Conservation (phyloP, 2,113 vertebrate genomes). For the Pygoscelis adeliae region DNA sequence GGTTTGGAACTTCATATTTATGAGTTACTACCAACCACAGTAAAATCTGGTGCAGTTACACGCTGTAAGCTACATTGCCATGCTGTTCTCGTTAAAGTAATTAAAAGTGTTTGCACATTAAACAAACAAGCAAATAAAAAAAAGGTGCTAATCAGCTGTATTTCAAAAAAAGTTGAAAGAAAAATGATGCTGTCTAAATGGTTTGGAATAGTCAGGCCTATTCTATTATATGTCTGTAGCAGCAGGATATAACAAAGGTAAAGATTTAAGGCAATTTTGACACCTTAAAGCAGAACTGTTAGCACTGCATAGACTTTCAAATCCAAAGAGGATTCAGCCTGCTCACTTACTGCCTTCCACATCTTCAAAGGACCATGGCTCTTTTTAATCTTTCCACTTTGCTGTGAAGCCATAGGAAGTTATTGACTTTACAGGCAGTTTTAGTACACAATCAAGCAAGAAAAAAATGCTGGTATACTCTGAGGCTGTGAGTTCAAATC, state of each 20-base stretch:
- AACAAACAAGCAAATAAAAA: background rate
- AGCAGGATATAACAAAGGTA: slow-evolving; percentile 71
- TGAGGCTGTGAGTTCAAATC: slow-evolving; percentile 72
- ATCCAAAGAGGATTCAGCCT: slow-evolving; percentile 77
- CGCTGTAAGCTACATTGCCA: background rate
- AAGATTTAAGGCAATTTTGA: slow-evolving; percentile 80
- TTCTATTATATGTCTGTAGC: slow-evolving; percentile 46
- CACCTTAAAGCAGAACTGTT: slow-evolving; percentile 71
- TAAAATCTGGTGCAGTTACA: background rate
- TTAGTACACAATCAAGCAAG: slow-evolving; percentile 68
- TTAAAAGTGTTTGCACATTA: slow-evolving; percentile 20
- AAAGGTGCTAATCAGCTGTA: slow-evolving; percentile 35
- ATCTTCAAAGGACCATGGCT: slow-evolving; percentile 77
- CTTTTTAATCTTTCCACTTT: slow-evolving; percentile 74
- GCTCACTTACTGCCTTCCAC: slow-evolving; percentile 76
- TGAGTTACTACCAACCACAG: background rate
- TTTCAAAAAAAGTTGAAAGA: slow-evolving; percentile 47
- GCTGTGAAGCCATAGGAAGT: slow-evolving; percentile 71
- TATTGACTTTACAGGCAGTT: slow-evolving; percentile 75
- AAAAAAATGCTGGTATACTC: slow-evolving; percentile 43
- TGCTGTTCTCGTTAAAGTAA: background rate
- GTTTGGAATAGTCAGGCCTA: slow-evolving; percentile 27
- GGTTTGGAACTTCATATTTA: background rate
- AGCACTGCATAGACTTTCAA: slow-evolving; percentile 68
- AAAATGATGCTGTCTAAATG: slow-evolving; percentile 51